phyloP scores from a whole-genome alignment of 2,113 vertebrate species.

The Haplotaxodon microlepis region DNA sequence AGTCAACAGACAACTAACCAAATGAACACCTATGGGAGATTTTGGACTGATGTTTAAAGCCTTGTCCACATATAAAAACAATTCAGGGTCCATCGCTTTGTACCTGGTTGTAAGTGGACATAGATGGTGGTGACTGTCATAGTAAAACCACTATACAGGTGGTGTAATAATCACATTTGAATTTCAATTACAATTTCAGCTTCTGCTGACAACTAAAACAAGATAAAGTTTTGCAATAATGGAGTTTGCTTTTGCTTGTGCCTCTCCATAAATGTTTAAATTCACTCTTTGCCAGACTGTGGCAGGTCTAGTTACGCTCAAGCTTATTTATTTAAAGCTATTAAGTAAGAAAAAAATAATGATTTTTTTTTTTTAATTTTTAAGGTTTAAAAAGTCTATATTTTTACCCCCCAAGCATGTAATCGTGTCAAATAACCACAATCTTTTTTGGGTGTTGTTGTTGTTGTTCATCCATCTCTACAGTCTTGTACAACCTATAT shows the following conservation, averaged over 20 bases:
- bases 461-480: not conserved
- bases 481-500: not conserved
- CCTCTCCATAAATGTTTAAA: not conserved
- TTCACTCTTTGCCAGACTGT: not conserved
- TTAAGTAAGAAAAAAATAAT: not conserved
- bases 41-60: not conserved
- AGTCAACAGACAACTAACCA: not conserved
- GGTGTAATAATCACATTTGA: not conserved
- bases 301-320: not conserved
- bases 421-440: not conserved
- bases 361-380: fast-evolving
- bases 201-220: not conserved
- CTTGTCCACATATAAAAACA: not conserved
- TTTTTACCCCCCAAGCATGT: not conserved
- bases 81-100: not conserved
- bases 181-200: not conserved
- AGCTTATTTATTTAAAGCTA: not conserved
- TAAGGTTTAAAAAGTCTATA: not conserved
- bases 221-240: not conserved
- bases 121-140: not conserved
- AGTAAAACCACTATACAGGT: not conserved
- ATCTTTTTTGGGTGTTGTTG: not conserved
- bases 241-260: not conserved
- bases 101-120: not conserved
- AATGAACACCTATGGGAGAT: not conserved